Evolutionary conservation across 2,113 vertebrate genomes (phyloP), one percentile per base, ranked within the genome.

Genomic region (Helogale parvula): DNA sequence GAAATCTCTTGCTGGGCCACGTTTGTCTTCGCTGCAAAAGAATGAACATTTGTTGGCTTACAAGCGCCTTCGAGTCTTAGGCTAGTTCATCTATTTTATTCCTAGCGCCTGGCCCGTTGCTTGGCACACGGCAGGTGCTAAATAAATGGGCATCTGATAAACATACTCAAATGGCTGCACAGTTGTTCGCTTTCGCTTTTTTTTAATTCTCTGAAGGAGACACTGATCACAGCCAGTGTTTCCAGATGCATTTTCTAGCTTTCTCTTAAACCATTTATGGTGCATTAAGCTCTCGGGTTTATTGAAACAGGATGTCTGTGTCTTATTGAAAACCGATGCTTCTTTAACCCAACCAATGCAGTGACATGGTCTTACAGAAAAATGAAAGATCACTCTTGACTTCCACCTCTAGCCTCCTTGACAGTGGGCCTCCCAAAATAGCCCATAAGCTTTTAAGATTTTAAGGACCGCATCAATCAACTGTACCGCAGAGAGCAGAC

Each of bases 1-100:
- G 98, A 99, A 99, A 69, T 99, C 99, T 72, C 99, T 98, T 1
- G 98, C 98, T 0, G 98, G 98, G 1, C 99, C 98, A 8, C 99
- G 99, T 96, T 99, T 99, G 97, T 99, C 99, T 86, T 99, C 99
- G 72, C 99, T 99, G 98, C 12, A 96, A 94, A 72, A 90, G 63
- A 94, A 90, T 19, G 19, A 38, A 79, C 9, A 38, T 3, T 71
- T 74, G 3, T 96, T n/a, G 95, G 82, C 12, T 68, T 21, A 21
- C 13, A 2, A 15, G 16, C 16, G 33, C 7, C 50, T 45, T 2
- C 12, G 23, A 60, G 66, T 23, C 29, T 5, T 4, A 21, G 29
- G 29, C 27, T 2, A 9, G 29, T 52, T 21, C 41, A 25, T 17
- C 72, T 35, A 47, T 31, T 79, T 38, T 60, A 21, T 16, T 23